Conservation (phyloP, 2,113 vertebrate genomes). For the Zosterops lateralis region DNA sequence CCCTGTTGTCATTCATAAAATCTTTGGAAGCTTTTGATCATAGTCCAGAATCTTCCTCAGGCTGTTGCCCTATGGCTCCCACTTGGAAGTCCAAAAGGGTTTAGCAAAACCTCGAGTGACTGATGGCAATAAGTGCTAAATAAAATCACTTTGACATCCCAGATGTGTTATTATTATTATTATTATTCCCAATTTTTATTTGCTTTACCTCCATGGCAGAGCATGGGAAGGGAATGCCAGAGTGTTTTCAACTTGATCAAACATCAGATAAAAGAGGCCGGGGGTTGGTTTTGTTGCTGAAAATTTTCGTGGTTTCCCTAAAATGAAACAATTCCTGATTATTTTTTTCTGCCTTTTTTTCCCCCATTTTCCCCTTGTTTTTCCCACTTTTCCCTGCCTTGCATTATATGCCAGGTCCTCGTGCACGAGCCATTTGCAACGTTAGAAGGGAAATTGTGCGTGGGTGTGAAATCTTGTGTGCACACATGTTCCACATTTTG, state of each 20-base stretch:
- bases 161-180: not conserved
- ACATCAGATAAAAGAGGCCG: not conserved
- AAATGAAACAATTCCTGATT: not conserved
- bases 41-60: not conserved
- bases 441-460: conserved; percentile 43
- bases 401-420: not conserved
- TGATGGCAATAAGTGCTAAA: not conserved
- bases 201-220: not conserved
- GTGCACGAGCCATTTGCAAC: conserved; percentile 15
- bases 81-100: not conserved
- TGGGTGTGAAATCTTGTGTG: conserved; percentile 59
- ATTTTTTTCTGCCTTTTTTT: not conserved
- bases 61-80: not conserved
- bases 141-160: not conserved
- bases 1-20: not conserved
- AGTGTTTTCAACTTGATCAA: not conserved
- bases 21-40: not conserved
- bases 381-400: not conserved
- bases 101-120: not conserved
- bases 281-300: not conserved
- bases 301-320: not conserved
- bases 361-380: not conserved
- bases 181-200: not conserved
- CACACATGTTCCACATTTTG: conserved; percentile 60
- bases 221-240: not conserved